A percentile compares a stretch with the other conserved stretches of the same genome.
Conservation (phyloP, 2,797 vertebrate genomes). For the Notolepis coatsorum region DNA sequence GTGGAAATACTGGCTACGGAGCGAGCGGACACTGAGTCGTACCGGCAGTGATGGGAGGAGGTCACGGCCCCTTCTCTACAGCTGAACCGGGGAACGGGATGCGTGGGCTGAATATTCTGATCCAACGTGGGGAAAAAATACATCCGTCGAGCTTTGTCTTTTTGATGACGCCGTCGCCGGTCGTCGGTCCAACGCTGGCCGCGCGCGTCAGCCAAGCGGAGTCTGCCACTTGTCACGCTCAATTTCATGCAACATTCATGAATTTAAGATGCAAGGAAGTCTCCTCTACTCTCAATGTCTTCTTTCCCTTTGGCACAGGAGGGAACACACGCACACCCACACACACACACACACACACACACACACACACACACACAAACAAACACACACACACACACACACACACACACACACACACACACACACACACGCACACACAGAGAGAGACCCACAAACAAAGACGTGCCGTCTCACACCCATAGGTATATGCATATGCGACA, state of each 20-base stretch:
- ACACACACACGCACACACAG: constrained; percentile 25
- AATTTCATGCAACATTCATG: constrained; percentile 62
- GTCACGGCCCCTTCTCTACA: too few relatives aligned
- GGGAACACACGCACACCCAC: not conserved
- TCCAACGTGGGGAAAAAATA: too few relatives aligned
- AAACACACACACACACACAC: not conserved
- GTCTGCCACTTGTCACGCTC: constrained; percentile 67
- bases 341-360: not conserved
- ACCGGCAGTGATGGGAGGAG: too few relatives aligned
- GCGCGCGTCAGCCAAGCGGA: constrained; percentile 49
- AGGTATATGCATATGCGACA: not conserved
- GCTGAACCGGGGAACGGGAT: too few relatives aligned
- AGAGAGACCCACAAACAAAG: not conserved
- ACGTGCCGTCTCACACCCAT: not conserved
- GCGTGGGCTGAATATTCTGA: too few relatives aligned
- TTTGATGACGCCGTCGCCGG: too few relatives aligned
- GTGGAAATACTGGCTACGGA: too few relatives aligned
- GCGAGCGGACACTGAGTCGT: too few relatives aligned
- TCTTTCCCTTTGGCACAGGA: constrained; percentile 34
- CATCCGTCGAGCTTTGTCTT: too few relatives aligned
- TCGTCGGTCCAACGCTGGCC: too few relatives aligned
- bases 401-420: not conserved
- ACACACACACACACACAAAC: not conserved
- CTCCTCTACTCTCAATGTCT: constrained; percentile 49
- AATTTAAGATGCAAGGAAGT: constrained; percentile 52